These are phyloP conservation scores for Pterostichus madidus DNA, from an alignment of 2,888 invertebrate genomes.

Conservation along the genomic window DNA sequence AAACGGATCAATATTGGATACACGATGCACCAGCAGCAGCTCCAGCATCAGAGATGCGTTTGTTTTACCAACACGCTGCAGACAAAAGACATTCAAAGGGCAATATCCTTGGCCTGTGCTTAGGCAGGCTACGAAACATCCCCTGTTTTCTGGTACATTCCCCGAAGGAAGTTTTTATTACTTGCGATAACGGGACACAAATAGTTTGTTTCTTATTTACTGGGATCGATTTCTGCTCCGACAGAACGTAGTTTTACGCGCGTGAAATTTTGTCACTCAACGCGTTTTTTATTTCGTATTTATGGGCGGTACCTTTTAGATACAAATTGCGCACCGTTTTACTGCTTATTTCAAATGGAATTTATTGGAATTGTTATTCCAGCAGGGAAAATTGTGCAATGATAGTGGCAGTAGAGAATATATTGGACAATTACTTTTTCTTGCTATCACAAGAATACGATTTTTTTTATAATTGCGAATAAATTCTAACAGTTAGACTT, in stretches of 20 bases:
- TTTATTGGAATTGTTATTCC: conserved; percentile 26
- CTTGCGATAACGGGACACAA: conserved; percentile 58
- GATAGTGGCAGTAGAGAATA: not conserved
- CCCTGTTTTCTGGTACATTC: conserved; percentile 57
- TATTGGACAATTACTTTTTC: not conserved
- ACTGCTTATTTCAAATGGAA: conserved; percentile 39
- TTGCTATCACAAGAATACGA: not conserved
- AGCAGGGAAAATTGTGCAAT: not conserved
- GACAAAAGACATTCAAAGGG: conserved; percentile 63
- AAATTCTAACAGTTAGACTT: no score
- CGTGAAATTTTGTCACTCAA: conserved; percentile 29
- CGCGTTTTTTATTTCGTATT: conserved; percentile 33
- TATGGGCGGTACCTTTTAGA: conserved; percentile 54
- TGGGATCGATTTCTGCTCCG: conserved; percentile 23
- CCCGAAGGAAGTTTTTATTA: conserved; percentile 60
- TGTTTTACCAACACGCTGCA: conserved; percentile 57
- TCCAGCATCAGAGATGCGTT: not conserved
- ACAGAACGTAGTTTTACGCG: not conserved
- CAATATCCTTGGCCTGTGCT: conserved; percentile 56
- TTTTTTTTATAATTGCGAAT: no score
- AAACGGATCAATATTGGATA: conserved; percentile 51
- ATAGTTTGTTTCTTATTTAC: conserved; percentile 61
- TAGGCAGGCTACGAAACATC: not conserved
- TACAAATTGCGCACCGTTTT: conserved; percentile 38
- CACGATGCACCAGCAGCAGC: conserved; percentile 10